A percentile compares a stretch with the other conserved stretches of the same genome.
Evolutionary conservation across 2,888 invertebrate species (phyloP).

Genomic region (Eupithecia insigniata): DNA sequence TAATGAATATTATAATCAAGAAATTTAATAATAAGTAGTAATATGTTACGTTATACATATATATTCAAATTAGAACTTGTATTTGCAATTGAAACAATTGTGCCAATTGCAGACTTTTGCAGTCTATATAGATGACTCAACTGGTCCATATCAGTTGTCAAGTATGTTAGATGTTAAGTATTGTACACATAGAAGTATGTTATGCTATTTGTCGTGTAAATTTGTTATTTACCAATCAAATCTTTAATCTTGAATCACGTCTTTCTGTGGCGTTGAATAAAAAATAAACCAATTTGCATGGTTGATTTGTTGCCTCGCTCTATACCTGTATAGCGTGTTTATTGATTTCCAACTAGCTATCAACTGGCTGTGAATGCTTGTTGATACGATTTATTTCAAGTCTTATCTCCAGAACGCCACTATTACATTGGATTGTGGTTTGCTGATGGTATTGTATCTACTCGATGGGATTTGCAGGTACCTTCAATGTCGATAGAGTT

Average conservation of each 20-base stretch:
- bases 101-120: too few species aligned
- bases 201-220: too few species aligned
- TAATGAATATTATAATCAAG: too few species aligned
- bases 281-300: slow-evolving; percentile 60
- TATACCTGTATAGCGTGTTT: slow-evolving; percentile 47
- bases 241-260: neutral
- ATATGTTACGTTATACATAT: too few species aligned
- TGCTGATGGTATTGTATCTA: neutral
- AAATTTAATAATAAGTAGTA: too few species aligned
- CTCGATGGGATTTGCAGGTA: slow-evolving; percentile 25
- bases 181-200: too few species aligned
- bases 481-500: slow-evolving; percentile 27
- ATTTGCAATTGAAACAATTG: too few species aligned
- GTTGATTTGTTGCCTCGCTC: slow-evolving; percentile 50
- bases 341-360: slow-evolving; percentile 53
- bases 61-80: too few species aligned
- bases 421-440: slow-evolving; percentile 3
- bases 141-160: too few species aligned
- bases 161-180: too few species aligned
- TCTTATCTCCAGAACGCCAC: neutral
- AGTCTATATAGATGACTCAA: too few species aligned
- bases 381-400: slow-evolving; percentile 35
- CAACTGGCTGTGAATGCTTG: slow-evolving; percentile 30
- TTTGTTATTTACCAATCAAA: too few species aligned
- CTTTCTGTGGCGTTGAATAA: slow-evolving; percentile 48